Base-by-base conservation (phyloP, 37 sponge, comb jelly and placozoan genomes). In the Cladorhizidae sp. region DNA sequence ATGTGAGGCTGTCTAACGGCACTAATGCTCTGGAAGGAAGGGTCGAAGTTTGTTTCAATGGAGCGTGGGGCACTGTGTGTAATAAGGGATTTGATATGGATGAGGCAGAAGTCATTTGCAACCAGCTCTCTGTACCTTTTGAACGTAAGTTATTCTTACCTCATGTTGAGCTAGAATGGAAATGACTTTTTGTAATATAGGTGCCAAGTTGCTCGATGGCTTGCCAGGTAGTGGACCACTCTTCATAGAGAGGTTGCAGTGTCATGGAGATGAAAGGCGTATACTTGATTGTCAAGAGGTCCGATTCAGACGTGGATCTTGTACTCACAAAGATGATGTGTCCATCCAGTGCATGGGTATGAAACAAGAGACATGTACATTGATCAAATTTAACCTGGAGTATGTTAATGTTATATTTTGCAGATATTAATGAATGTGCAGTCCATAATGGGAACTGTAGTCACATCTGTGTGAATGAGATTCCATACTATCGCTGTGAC, bases 51-150 rank as follows among this genome's bases (percentile, higher is more conserved):
- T 83, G 83, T 68, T 75, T 54, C 75, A 74, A 74, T 39, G 65
- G 63, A 29, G 74, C 74, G 3, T 83, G 45, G 58, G 83, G 83
- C 22, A 83, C 83, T 37, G 65, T 83, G 39, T 83, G 83, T 74
- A 64, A 83, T 74, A 65, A 83, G 40, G 25, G 36, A 39, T 83
- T 74, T 64, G 74, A 83, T 29, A 17, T 14, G 7, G 43, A 31
- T 31, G 83, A 83, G 50, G 83, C 83, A 74, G 21, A 3, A 74
- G 83, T 83, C 22, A 74, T 83, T 23, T 83, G 83, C 52, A 75
- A 42, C 41, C 83, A 83, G 40, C 75, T 83, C 35, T 65, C 67
- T 5, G 17, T 65, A 32, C 67, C 67, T 17, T 65, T 65, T 65
- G 11, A 29, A 32, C 7, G 67, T 31, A 32, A 32, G 67, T 65